Percentiles rank a stretch among this genome's conserved stretches.
Evolutionary conservation across 2,797 vertebrate species (phyloP).

Genomic region (Echeneis naucrates): DNA sequence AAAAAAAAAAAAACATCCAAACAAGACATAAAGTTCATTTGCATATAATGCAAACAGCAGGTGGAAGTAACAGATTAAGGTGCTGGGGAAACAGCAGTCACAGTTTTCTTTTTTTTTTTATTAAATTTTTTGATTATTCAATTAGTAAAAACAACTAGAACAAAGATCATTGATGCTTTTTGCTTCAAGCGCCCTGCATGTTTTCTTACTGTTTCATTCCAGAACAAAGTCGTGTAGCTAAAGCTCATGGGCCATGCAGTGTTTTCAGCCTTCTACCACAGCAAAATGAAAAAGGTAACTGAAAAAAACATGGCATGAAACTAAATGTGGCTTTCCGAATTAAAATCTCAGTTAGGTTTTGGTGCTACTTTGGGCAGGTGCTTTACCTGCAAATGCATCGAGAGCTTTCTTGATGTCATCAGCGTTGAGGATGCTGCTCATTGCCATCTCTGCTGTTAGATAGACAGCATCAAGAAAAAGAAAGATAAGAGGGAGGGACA

Average conservation of each 20-base stretch:
- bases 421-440: slow-evolving; percentile 92
- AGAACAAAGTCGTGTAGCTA: too few relatives aligned
- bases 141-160: background rate
- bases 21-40: too few relatives aligned
- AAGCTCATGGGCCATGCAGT: too few relatives aligned
- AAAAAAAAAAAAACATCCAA: background rate
- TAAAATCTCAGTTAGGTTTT: background rate
- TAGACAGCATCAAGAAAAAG: background rate
- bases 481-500: background rate
- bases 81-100: background rate
- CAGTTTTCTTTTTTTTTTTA: background rate
- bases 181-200: too few relatives aligned
- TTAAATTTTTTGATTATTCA: background rate
- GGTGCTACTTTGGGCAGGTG: background rate
- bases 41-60: background rate
- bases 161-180: too few relatives aligned
- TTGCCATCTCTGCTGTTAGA: slow-evolving; percentile 88
- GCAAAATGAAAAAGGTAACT: too few relatives aligned
- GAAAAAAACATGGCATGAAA: too few relatives aligned
- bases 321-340: too few relatives aligned
- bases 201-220: too few relatives aligned
- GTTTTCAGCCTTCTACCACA: too few relatives aligned
- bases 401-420: slow-evolving; percentile 96
- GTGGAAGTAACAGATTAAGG: background rate
- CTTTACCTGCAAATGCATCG: slow-evolving; percentile 92